Conservation (phyloP, 2,888 invertebrate species). For the Busseola fusca region DNA sequence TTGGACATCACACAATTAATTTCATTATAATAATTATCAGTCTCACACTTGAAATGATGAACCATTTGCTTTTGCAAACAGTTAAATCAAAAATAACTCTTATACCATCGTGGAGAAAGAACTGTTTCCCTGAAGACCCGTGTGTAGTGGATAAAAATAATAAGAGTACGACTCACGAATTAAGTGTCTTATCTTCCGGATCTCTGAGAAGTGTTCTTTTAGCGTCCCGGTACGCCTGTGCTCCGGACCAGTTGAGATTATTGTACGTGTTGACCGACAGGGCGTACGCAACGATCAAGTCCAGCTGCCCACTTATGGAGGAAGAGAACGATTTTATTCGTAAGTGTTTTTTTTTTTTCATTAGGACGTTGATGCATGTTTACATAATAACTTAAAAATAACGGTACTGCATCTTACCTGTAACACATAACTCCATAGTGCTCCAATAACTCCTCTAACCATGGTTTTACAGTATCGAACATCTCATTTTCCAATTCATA, state of each 20-base stretch:
- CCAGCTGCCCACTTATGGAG: constrained; percentile 49
- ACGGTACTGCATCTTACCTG: constrained; percentile 23
- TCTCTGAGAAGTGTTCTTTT: constrained; percentile 20
- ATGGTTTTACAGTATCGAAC: constrained; percentile 41
- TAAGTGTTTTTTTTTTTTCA: background rate
- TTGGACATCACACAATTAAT: background rate
- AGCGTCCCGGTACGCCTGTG: constrained; percentile 37
- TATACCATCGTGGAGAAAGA: no score
- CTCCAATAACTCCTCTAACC: constrained; percentile 59
- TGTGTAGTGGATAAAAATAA: background rate
- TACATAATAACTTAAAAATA: background rate
- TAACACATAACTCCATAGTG: constrained; percentile 51
- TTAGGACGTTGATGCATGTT: background rate
- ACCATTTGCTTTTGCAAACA: no score
- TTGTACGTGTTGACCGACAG: constrained; percentile 50
- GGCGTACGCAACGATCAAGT: constrained; percentile 51
- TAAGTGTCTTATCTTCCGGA: constrained; percentile 2
- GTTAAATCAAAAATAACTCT: no score
- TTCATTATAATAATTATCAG: background rate
- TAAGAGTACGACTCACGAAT: constrained; percentile 39
- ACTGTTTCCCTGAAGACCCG: background rate
- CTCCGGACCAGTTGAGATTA: constrained; percentile 53
- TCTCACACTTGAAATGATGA: background rate
- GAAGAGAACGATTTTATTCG: background rate
- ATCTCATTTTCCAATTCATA: rapidly evolving